These are phyloP conservation scores for Melikaiella ostensackeni DNA, from an alignment of 2,888 invertebrate species.

Conservation along the genomic window DNA sequence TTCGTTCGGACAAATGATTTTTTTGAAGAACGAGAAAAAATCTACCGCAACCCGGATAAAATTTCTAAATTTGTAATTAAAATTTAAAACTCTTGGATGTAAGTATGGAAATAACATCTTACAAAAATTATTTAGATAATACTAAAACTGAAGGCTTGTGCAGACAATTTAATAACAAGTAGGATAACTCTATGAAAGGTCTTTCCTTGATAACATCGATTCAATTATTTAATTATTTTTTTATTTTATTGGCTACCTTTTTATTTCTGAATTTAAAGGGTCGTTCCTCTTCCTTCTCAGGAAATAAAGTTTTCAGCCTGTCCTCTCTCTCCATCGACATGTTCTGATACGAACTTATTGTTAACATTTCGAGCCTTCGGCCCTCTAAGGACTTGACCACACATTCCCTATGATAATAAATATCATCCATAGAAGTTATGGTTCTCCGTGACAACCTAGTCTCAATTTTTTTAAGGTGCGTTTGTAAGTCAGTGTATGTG, in stretches of 20 bases:
- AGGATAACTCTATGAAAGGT: too few species aligned
- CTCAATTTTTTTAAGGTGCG: slow-evolving; percentile 85
- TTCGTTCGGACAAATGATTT: too few species aligned
- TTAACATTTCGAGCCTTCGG: slow-evolving; percentile 88
- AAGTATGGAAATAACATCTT: too few species aligned
- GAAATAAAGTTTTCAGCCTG: slow-evolving; percentile 85
- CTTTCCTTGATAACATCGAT: too few species aligned
- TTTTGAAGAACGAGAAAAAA: too few species aligned
- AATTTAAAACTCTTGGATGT: too few species aligned
- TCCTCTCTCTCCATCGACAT: slow-evolving; percentile 86
- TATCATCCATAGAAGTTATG: slow-evolving; percentile 80
- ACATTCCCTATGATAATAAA: slow-evolving; percentile 92
- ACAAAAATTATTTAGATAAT: too few species aligned
- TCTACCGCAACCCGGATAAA: too few species aligned
- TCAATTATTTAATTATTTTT: too few species aligned
- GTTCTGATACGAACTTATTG: slow-evolving; percentile 89
- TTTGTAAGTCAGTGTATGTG: slow-evolving; percentile 89
- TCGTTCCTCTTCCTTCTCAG: slow-evolving; percentile 82
- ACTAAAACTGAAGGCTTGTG: too few species aligned
- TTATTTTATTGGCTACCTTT: slow-evolving; percentile 80
- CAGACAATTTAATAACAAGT: too few species aligned
- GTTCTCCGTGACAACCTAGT: slow-evolving; percentile 78
- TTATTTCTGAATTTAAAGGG: slow-evolving; percentile 87
- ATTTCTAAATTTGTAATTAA: too few species aligned
- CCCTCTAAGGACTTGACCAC: slow-evolving; percentile 88